Conservation (phyloP, 2,797 vertebrate species). For the Mus caroli region DNA sequence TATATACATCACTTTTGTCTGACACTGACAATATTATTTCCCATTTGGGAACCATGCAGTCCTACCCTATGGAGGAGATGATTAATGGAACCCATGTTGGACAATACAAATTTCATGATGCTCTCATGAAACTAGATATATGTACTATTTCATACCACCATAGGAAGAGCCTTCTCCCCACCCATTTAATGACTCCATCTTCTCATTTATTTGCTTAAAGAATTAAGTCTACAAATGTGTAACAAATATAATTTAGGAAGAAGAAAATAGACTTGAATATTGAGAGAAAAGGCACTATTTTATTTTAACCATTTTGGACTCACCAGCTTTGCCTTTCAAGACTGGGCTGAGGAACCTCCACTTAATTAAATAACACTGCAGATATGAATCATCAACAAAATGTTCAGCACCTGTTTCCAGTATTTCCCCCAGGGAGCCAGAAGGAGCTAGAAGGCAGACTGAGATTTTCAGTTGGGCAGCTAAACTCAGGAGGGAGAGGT, state of each 20-base stretch:
- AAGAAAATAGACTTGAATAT: conserved; percentile 26
- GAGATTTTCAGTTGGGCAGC: conserved; percentile 61
- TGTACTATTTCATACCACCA: not conserved
- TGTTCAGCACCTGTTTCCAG: conserved; percentile 69
- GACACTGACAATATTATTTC: not conserved
- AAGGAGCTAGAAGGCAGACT: conserved; percentile 49
- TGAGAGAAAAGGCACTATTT: conserved; percentile 20
- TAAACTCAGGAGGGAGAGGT: conserved; percentile 31
- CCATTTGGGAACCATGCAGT: not conserved
- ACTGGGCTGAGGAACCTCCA: conserved; percentile 49
- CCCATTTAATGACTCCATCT: not conserved
- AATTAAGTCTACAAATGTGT: conserved; percentile 8
- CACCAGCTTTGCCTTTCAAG: conserved; percentile 39
- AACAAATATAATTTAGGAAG: conserved; percentile 44
- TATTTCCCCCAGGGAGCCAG: conserved; percentile 66
- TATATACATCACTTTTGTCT: not conserved
- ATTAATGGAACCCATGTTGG: not conserved
- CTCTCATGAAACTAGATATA: not conserved
- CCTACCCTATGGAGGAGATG: not conserved
- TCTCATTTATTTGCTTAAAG: not conserved
- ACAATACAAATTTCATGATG: not conserved
- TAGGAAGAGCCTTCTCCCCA: not conserved
- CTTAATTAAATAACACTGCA: conserved; percentile 75
- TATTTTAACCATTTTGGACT: conserved; percentile 49
- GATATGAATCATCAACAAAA: conserved; percentile 75